Conservation (phyloP, 2,113 vertebrate genomes). For the Melanostigma gelatinosum region DNA sequence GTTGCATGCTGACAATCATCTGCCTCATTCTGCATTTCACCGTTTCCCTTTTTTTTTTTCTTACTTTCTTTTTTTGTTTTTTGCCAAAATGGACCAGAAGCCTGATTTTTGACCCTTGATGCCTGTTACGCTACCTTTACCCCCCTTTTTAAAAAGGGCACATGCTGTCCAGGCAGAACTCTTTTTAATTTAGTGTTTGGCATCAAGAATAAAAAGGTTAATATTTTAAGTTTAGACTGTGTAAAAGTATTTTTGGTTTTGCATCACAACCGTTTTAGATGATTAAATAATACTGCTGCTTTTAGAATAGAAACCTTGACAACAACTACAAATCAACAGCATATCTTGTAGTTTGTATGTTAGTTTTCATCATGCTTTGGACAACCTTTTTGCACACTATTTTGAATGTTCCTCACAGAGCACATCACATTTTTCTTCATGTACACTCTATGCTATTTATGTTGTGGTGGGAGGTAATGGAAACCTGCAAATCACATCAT, state of each 20-base stretch:
- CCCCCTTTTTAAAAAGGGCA: background rate
- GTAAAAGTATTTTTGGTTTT: conserved; percentile 32
- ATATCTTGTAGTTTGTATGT: conserved; percentile 32
- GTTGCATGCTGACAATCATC: conserved; percentile 64
- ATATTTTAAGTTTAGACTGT: conserved; percentile 22
- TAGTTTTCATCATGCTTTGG: conserved; percentile 29
- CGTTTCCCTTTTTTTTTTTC: background rate
- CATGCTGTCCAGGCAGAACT: background rate
- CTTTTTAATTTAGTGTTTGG: conserved; percentile 32
- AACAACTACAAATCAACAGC: conserved; percentile 14
- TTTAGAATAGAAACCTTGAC: conserved; percentile 42
- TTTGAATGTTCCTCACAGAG: conserved; percentile 41
- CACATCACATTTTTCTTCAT: conserved; percentile 35
- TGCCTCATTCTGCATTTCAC: conserved; percentile 22
- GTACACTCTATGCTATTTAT: conserved; percentile 57
- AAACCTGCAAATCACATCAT: conserved; percentile 21
- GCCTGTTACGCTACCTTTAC: background rate
- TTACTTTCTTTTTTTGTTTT: conserved; percentile 4
- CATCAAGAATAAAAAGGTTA: conserved; percentile 37
- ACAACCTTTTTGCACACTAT: conserved; percentile 37
- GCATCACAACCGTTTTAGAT: conserved; percentile 22
- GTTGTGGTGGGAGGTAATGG: conserved; percentile 32
- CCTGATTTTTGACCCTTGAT: conserved; percentile 34
- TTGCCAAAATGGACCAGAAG: conserved; percentile 67
- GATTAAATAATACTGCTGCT: conserved; percentile 23